Evolutionary conservation across 2,888 invertebrate genomes (phyloP).

Genomic region (Epirrhoe alternata): DNA sequence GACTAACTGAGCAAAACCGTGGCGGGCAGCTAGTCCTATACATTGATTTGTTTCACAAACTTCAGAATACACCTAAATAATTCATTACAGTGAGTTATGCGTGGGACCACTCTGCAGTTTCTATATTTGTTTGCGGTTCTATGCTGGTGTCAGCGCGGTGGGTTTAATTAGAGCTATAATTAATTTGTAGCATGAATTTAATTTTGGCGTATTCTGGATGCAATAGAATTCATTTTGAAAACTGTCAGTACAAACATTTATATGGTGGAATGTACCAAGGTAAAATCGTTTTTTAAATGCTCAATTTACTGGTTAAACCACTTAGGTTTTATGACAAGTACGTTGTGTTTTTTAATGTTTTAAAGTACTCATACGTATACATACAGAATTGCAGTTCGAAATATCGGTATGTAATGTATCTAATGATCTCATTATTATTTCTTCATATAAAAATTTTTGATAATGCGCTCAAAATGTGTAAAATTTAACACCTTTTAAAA

Average conservation of each 20-base stretch:
- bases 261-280: not conserved
- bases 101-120: constrained; percentile 44
- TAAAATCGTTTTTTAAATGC: not conserved
- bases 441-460: not conserved
- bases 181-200: constrained; percentile 37
- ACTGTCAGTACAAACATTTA: not conserved
- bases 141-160: constrained; percentile 44
- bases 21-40: constrained; percentile 20
- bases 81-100: constrained; percentile 37
- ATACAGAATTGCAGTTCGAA: not conserved
- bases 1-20: too few relatives aligned
- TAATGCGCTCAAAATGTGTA: not conserved
- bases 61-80: constrained; percentile 42
- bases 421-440: not conserved
- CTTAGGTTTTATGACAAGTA: not conserved
- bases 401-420: too few relatives aligned
- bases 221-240: not conserved
- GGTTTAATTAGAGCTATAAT: constrained; percentile 48
- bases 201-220: constrained; percentile 7
- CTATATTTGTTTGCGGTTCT: constrained; percentile 43
- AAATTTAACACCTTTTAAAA: not conserved
- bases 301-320: not conserved
- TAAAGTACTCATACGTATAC: not conserved
- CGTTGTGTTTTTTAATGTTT: not conserved
- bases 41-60: constrained; percentile 47